Evolutionary conservation across 2,113 vertebrate species (phyloP).

Genomic region (Brevimyrus niger): DNA sequence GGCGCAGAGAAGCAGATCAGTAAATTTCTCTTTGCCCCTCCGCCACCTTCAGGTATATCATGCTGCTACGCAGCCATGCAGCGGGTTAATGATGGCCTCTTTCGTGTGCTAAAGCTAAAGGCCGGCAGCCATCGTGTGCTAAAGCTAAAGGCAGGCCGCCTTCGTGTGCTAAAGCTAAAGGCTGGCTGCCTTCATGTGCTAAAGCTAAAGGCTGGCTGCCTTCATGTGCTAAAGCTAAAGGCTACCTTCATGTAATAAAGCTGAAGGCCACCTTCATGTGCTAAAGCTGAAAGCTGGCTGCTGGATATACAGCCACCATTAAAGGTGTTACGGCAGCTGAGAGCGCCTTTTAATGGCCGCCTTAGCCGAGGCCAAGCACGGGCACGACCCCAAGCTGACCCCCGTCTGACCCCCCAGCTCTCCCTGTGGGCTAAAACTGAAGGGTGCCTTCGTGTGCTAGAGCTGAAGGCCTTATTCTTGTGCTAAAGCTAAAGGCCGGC

Average conservation of each 20-base stretch:
- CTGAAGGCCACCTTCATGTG: neutral
- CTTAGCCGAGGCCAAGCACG: slow-evolving; percentile 45
- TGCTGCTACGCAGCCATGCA: neutral
- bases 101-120: neutral
- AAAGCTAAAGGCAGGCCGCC: too few species aligned
- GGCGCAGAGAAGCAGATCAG: neutral
- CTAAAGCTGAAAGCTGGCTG: neutral
- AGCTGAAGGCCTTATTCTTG: too few species aligned
- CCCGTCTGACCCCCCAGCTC: slow-evolving; percentile 56
- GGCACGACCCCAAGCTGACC: slow-evolving; percentile 51
- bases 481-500: too few species aligned
- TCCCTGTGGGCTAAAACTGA: neutral
- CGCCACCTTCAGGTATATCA: neutral
- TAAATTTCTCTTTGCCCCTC: neutral
- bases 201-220: too few species aligned
- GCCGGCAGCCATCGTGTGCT: too few species aligned
- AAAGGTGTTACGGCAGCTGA: slow-evolving; percentile 30
- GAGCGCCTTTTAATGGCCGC: slow-evolving; percentile 35
- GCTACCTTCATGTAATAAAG: neutral
- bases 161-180: too few species aligned
- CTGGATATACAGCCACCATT: slow-evolving; percentile 19
- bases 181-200: neutral
- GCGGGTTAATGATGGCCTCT: neutral
- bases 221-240: neutral
- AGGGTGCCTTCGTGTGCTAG: neutral